Conservation (phyloP, 2,888 invertebrate species). For the Heliconius sara region DNA sequence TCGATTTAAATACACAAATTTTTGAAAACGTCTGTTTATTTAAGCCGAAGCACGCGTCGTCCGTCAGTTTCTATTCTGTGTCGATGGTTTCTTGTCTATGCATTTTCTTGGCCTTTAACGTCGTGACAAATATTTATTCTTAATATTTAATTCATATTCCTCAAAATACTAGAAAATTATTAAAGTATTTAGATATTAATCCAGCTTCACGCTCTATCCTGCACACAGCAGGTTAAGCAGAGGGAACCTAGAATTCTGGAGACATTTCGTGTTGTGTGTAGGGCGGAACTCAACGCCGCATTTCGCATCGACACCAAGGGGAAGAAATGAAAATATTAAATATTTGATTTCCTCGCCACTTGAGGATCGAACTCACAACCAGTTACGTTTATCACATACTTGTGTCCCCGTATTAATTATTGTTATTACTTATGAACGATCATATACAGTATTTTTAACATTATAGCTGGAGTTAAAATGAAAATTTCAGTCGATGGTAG, state of each 20-base stretch:
- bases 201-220: neutral
- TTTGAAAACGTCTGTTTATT: conserved; percentile 82
- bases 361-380: neutral
- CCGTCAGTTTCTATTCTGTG: conserved; percentile 46
- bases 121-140: neutral
- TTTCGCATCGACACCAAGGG: neutral
- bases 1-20: conserved; percentile 83
- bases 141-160: neutral
- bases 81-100: conserved; percentile 48
- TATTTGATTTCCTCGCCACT: neutral
- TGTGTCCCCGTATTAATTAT: too few relatives aligned
- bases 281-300: neutral
- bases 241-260: neutral
- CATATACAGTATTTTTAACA: too few relatives aligned
- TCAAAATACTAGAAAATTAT: neutral
- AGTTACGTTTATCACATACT: neutral
- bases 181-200: neutral
- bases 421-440: too few relatives aligned
- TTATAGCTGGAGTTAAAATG: too few relatives aligned
- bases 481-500: neutral
- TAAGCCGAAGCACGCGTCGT: conserved; percentile 77
- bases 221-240: neutral
- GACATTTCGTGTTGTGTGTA: neutral
- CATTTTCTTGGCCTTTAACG: conserved; percentile 48
- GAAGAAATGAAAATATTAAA: neutral